phyloP scores from a whole-genome alignment of 1,140 invertebrate species.

The Drosophila baimaii region DNA sequence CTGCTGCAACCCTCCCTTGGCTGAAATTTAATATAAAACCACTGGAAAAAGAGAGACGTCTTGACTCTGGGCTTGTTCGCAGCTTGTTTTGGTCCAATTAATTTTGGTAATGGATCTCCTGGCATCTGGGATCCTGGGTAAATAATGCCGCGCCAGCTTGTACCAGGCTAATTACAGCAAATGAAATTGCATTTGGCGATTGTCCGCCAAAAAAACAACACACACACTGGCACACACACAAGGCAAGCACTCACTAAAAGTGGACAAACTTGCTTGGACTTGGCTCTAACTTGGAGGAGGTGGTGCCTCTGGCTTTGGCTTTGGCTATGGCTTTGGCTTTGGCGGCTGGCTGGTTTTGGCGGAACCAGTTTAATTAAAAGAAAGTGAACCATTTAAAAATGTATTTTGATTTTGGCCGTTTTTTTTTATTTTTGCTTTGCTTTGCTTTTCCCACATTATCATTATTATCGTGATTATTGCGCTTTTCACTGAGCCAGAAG shows the following conservation, averaged over 20 bases:
- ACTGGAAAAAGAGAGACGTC: background rate
- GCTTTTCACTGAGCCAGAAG: constrained; percentile 50
- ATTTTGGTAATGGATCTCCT: constrained; percentile 19
- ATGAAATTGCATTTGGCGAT: constrained; percentile 49
- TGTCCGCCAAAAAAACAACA: constrained; percentile 14
- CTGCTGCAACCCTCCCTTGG: background rate
- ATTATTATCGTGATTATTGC: constrained; percentile 54
- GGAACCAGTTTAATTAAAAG: constrained; percentile 79
- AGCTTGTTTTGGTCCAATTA: constrained; percentile 20
- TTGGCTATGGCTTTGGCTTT: background rate
- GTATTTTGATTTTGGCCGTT: constrained; percentile 46
- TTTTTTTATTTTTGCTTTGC: background rate
- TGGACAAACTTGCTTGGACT: constrained; percentile 52
- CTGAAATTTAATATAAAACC: constrained; percentile 24
- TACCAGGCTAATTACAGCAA: constrained; percentile 38
- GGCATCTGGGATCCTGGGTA: background rate
- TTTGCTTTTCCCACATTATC: constrained; percentile 53
- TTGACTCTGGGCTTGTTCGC: constrained; percentile 11
- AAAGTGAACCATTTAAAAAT: constrained; percentile 78
- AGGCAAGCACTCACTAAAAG: constrained; percentile 26
- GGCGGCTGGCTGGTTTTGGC: constrained; percentile 28
- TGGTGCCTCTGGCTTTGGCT: background rate
- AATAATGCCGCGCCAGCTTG: constrained; percentile 10
- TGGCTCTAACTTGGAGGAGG: constrained; percentile 22
- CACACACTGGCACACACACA: background rate